Base-by-base conservation (phyloP, 2,888 invertebrate genomes). In the Lamellibrachia columna region DNA sequence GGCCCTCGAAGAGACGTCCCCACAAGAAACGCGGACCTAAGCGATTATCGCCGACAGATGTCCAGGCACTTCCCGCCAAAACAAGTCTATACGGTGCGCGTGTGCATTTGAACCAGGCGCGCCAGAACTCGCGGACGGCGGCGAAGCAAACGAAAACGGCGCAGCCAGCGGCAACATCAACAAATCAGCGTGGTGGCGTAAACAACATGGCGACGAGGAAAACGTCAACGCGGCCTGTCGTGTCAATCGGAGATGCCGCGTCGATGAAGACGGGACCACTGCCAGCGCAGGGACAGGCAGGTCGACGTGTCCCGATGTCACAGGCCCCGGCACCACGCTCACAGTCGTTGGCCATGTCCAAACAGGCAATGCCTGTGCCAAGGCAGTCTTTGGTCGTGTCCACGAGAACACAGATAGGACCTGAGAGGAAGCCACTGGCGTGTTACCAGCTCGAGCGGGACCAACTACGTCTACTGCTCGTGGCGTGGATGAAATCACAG, bases 401-500 rank as follows among this genome's bases (percentile, higher is more conserved):
- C 1, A 15, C 3, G 75, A 75, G 75, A n/a, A 75, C 75, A n/a
- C n/a, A n/a, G 75, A 75, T 75, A 75, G 75, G 75, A 6, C 75
- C 75, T 6, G 75, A 75, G 22, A 75, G 75, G 75, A 75, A 75
- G 75, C 75, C 75, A n/a, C 75, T 75, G 15, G 75, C 75, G n/a
- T 75, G 75, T n/a, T 75, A 75, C 75, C 75, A 75, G n/a, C 75
- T 75, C 22, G 75, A 75, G 75, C 75, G 75, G 15, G 75, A 75
- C 75, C 75, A 75, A 75, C 75, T 75, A 75, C 75, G 75, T 22
- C 75, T 75, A 15, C 6, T 75, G 75, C 22, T 75, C 22, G 75
- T 75, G 75, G 75, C 75, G 22, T 75, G 75, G 75, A 75, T 75
- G 75, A 75, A 75, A n/a, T 75, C 75, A 75, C 75, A 75, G 22